Base-by-base conservation (phyloP, 2,888 invertebrate species). In the Drosophila niveifrons region DNA sequence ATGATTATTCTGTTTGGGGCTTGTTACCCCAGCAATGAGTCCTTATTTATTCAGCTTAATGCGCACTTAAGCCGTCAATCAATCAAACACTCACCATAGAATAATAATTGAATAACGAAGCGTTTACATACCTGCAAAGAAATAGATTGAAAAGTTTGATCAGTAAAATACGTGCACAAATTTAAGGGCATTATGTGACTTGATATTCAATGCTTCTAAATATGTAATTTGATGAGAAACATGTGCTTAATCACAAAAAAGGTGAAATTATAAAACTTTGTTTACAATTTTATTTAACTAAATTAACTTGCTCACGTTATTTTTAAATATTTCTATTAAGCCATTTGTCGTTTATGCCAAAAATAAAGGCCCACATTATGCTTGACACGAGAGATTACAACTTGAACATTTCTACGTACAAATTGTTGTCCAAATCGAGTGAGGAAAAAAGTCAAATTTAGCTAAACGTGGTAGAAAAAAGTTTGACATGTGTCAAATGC, bases 111-210 rank as follows among this genome's bases (percentile, higher is more conserved):
- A n/a, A n/a, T n/a, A 46, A 66, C 36, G 44, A 57, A 44, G 44
- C 39, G 62, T 74, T 69, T 50, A 75, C 86, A 72, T 88, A 88
- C 82, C 86, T 88, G 86, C 41, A 83, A 87, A 23, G 66, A 71
- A 70, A 66, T 23, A 57, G 23, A 56, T 67, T 36, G 44, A 44
- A 57, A 46, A 36, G 31, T 36, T 11, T n/a, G 10, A 18, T 58
- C 36, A 65, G 50, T 52, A 67, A 61, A 55, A 58, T 51, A 63
- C 58, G 51, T 52, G 15, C 46, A 74, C 53, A 51, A 31, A 31
- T 36, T n/a, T 47, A 17, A 34, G 23, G 36, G 18, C 18, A 52
- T 52, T 44, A 17, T 10, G 43, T 17, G 0, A 17, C 8, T 10
- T 17, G 11, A 17, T 39, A 39, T 13, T 23, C 34, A n/a, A 39